These are phyloP conservation scores for Todiramphus saurophagus DNA, from an alignment of 2,113 vertebrate genomes.

Conservation along the genomic window DNA sequence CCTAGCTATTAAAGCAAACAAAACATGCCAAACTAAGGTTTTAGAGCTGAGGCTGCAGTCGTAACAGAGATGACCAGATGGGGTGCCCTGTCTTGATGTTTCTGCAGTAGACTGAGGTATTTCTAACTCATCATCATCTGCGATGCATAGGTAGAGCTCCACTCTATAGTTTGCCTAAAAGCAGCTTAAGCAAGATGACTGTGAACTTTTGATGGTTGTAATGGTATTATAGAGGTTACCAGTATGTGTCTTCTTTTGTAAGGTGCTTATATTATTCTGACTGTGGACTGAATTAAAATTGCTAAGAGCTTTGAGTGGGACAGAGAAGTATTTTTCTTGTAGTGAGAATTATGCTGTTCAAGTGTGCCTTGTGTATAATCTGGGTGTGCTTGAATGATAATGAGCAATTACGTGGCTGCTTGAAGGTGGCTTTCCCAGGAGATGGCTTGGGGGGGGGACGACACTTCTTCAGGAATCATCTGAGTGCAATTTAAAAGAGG, in stretches of 20 bases:
- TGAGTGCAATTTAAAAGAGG: neutral
- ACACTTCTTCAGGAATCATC: neutral
- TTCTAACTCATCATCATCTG: neutral
- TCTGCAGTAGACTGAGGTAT: neutral
- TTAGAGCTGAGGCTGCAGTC: neutral
- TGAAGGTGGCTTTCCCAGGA: neutral
- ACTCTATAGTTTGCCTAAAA: neutral
- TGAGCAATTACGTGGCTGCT: neutral
- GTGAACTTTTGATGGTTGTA: neutral
- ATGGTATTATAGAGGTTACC: neutral
- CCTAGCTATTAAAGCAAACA: neutral
- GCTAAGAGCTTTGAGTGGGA: rapidly evolving
- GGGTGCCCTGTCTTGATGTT: neutral
- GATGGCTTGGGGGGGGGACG: neutral
- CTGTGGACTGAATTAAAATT: neutral
- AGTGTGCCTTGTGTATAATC: neutral
- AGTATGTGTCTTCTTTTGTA: neutral
- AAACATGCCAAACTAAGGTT: rapidly evolving
- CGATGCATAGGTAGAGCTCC: neutral
- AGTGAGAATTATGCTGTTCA: neutral
- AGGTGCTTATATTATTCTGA: neutral
- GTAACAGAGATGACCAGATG: rapidly evolving
- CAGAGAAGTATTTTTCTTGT: neutral
- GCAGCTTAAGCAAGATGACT: neutral
- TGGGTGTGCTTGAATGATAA: neutral